A percentile compares a stretch with the other conserved stretches of the same genome.
Evolutionary conservation across 2,113 vertebrate genomes (phyloP).

Genomic region (Equus przewalskii): DNA sequence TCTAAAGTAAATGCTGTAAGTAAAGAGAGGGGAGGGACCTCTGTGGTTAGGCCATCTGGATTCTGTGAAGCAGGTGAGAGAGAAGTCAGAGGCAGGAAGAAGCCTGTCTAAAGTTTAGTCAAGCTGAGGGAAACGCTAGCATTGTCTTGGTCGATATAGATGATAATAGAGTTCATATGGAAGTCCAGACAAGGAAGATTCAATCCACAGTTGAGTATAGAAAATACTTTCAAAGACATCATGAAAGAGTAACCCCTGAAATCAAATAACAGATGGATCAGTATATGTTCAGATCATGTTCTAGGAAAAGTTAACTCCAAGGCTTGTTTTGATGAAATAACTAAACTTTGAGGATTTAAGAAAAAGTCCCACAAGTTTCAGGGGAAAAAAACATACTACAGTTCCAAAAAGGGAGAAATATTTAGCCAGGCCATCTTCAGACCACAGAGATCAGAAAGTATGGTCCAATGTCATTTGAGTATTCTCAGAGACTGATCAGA

Average conservation of each 20-base stretch:
- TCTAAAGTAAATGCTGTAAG: constrained; percentile 27
- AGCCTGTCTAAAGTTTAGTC: neutral
- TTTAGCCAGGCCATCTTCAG: neutral
- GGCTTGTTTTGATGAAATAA: neutral
- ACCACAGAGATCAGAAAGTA: neutral
- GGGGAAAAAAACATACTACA: neutral
- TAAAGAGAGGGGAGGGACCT: neutral
- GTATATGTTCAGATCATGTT: neutral
- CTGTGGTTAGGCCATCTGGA: neutral
- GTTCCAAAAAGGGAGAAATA: neutral
- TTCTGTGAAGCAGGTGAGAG: neutral
- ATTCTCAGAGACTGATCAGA: neutral
- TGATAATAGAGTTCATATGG: neutral
- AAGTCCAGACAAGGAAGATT: neutral
- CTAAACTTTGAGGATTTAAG: neutral
- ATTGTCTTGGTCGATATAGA: neutral
- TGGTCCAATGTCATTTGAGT: neutral
- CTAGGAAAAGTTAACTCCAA: neutral
- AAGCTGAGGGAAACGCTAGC: neutral
- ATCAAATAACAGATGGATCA: neutral
- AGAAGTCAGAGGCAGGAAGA: neutral
- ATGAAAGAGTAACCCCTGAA: neutral
- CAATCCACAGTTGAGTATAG: neutral
- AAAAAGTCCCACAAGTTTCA: neutral
- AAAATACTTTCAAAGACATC: neutral